Evolutionary conservation across 2,113 vertebrate species (phyloP), one percentile per base, ranked within the genome.

Genomic region (Fulica atra): DNA sequence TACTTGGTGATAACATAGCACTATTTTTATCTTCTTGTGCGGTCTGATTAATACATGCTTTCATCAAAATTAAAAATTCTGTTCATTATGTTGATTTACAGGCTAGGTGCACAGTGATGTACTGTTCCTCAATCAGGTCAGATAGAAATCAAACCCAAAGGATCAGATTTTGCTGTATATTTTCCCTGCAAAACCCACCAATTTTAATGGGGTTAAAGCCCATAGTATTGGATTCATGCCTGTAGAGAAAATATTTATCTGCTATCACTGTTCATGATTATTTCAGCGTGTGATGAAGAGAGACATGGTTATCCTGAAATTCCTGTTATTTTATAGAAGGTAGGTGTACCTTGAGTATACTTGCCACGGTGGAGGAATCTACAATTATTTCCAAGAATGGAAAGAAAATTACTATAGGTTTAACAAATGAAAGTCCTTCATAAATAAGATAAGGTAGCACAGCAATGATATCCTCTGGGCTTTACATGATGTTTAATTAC

Each of bases 401-500:
- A 77, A 73, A 86, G 78, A 81, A 77, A 93, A 89, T 85, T 2
- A 42, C 50, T 91, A 10, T 53, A 93, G 46, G 86, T 92, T 82
- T 88, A 94, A 79, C 73, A 90, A 97, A 93, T 70, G 35, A 69
- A 96, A 94, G 87, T 89, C 40, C 92, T 92, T 94, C 73, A 91
- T 87, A 95, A 97, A 88, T 89, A 97, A 96, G 89, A 94, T 93
- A 96, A 95, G 78, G 89, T 89, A 94, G 94, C 54, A 88, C 76
- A 92, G 86, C 72, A 96, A 46, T 97, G 83, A 90, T 93, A 96
- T 92, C 95, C 85, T 87, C 70, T 83, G 90, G 92, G 94, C 65
- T 97, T 94, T 95, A 92, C 91, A 86, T 91, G 89, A 42, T 95
- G 95, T 95, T 96, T 96, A 96, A 97, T 95, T 97, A 96, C 95